Base-by-base conservation (phyloP, 2,113 vertebrate genomes). In the Microtus richardsoni region DNA sequence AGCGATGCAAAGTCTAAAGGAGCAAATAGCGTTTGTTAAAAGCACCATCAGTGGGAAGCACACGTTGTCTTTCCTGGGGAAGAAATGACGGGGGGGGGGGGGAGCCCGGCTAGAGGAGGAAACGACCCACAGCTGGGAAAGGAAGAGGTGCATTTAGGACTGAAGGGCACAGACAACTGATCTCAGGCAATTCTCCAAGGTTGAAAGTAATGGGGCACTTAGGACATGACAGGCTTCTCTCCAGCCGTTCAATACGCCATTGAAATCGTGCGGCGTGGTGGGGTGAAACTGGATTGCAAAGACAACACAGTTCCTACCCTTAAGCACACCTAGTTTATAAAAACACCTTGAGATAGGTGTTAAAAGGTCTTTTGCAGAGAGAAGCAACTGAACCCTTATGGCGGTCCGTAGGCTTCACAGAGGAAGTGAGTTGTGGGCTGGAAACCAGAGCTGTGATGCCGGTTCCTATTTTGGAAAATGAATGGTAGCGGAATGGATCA, bases 31-130 rank as follows among this genome's bases (percentile, higher is more conserved):
- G 26, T 77, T 71, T 60, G 16, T 74, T 87, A 93, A 86, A 82
- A 88, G 75, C 60, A 88, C 16, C 78, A n/a, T 97, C 66, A 89
- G 62, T 88, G 95, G 62, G 70, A 91, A 97, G 80, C 80, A 75
- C 71, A 96, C 87, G 84, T 16, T 16, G 54, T 39, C 54, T 82
- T 85, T 64, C 90, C 12, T 28, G 4, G 62, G 36, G 19, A 64
- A 75, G 19, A 93, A 96, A 88, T 88, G 54, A 66, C 88, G 88
- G 5, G 1, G 17, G 73, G 36, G 36, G 36, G 36, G 6, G 6
- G 74, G n/a, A n/a, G n/a, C 80, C 70, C 85, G 85, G 52, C 49
- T n/a, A 39, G 39, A 62, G 54, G 33, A 96, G 77, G 62, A 92
- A 92, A 92, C 21, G 28, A 84, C 75, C 36, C 17, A 82, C 17